Base-by-base conservation (phyloP, 2,888 invertebrate species). In the Rotaria socialis region DNA sequence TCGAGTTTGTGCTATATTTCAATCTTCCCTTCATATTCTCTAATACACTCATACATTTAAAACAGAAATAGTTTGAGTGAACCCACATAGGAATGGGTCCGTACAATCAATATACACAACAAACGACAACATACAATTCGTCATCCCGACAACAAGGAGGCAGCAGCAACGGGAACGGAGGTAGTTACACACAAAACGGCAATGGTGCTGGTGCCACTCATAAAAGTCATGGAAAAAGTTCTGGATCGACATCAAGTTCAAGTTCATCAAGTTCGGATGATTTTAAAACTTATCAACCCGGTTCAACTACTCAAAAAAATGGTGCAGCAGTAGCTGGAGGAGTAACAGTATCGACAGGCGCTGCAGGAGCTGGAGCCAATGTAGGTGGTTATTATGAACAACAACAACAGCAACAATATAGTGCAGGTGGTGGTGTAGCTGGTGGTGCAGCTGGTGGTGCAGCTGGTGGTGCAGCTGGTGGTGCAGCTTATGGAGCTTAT, bases 21-120 rank as follows among this genome's bases (percentile, higher is more conserved):
- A 67, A 14, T 35, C 14, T 27, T 16, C 35, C 35, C 67, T 35
- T 67, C 2, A 14, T 67, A 67, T 67, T 67, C 67, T 67, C 35
- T 35, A 35, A 67, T 14, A 67, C 67, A 16, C 19, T 11, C 67
- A 27, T 67, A 67, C 27, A 27, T 67, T 35, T 35, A 67, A 67
- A 67, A 27, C 35, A 67, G 7, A 67, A 67, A 27, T 67, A 67
- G 67, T 67, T 67, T 67, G 67, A 67, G 67, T 67, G 27, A 14
- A 67, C 67, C 67, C 67, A 27, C 27, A 67, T 35, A 67, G 67
- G 67, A 67, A 67, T 67, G 67, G 67, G 67, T 67, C 67, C 67
- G 16, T 67, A 67, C 67, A 67, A 67, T 67, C 67, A 67, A 67
- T 67, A 27, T 35, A 67, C 67, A 67, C 7, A 27, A 35, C 67